Percentiles rank a stretch among this genome's conserved stretches.
phyloP scores from a whole-genome alignment of 2,113 vertebrate genomes.

The Asarcornis scutulata region DNA sequence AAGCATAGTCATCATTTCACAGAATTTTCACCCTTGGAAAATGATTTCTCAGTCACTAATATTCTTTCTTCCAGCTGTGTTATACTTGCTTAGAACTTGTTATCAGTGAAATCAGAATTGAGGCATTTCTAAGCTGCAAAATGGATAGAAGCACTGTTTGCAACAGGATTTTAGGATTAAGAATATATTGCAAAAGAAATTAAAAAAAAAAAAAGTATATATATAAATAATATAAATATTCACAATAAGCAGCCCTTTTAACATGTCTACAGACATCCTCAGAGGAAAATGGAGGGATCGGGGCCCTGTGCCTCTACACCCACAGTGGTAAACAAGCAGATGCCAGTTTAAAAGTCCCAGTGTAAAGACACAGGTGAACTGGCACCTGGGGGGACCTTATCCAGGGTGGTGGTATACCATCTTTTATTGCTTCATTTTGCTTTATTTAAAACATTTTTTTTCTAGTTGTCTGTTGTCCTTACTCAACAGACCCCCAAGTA shows the following conservation, averaged over 20 bases:
- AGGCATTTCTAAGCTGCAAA: neutral
- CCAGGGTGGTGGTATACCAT: neutral
- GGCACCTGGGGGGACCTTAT: neutral
- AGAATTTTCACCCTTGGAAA: neutral
- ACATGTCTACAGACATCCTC: neutral
- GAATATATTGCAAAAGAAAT: neutral
- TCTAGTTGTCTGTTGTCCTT: neutral
- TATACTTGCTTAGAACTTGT: neutral
- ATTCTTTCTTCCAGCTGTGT: neutral
- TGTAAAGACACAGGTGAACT: neutral
- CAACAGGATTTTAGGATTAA: neutral
- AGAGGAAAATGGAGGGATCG: neutral
- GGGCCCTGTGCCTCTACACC: neutral
- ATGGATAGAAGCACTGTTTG: neutral
- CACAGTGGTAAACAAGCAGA: neutral
- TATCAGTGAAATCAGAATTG: neutral
- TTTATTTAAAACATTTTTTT: neutral
- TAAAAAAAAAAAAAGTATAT: neutral
- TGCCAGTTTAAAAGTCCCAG: neutral
- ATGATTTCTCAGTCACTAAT: neutral
- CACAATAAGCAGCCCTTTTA: neutral
- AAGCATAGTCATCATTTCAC: neutral
- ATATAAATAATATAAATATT: neutral
- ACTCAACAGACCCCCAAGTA: neutral
- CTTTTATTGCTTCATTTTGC: neutral